Evolutionary conservation across 2,888 invertebrate species (phyloP).

Genomic region (Heliconius hortense): DNA sequence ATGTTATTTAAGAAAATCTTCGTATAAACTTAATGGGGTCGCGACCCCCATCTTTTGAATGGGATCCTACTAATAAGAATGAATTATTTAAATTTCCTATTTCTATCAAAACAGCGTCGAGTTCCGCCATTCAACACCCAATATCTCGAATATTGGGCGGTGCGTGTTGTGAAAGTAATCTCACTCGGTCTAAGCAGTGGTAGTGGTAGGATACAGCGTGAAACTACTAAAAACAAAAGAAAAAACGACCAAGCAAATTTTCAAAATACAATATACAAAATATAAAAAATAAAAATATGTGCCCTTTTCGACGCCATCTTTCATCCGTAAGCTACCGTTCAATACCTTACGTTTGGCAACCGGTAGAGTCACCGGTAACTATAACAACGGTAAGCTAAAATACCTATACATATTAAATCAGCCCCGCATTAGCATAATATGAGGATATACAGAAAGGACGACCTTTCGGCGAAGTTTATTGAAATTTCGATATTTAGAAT

Average conservation of each 20-base stretch:
- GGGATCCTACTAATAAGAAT: too few species aligned
- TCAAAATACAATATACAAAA: too few species aligned
- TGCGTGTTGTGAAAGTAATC: neutral
- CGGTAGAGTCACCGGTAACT: neutral
- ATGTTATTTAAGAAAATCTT: neutral
- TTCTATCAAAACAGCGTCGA: too few species aligned
- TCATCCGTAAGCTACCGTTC: neutral
- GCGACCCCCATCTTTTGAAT: too few species aligned
- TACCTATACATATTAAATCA: constrained; percentile 18
- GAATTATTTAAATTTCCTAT: too few species aligned
- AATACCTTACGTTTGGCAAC: neutral
- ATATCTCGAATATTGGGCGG: neutral
- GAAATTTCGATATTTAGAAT: constrained; percentile 9
- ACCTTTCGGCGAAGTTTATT: constrained; percentile 19
- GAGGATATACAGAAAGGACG: neutral
- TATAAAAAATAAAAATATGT: too few species aligned
- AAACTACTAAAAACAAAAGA: neutral
- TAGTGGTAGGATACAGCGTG: neutral
- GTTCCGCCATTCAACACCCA: neutral
- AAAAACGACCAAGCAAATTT: neutral
- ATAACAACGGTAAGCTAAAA: constrained; percentile 3
- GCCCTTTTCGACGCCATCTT: neutral
- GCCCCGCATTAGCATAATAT: constrained; percentile 10
- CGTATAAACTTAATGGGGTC: too few species aligned
- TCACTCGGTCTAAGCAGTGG: neutral